Base-by-base conservation (phyloP, 1,140 invertebrate genomes). In the Holcopasites calliopsidis region DNA sequence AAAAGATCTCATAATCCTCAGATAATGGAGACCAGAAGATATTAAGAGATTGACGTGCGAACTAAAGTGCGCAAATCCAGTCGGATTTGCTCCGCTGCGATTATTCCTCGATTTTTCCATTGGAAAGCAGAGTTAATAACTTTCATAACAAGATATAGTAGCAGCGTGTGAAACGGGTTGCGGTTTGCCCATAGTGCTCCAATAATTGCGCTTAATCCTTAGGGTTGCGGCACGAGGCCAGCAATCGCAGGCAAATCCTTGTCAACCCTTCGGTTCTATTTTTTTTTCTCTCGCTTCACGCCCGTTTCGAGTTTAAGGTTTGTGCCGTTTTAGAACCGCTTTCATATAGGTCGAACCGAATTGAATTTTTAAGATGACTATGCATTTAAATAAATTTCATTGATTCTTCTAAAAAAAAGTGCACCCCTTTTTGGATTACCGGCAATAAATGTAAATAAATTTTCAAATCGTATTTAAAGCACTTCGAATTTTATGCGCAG, bases 201-300 rank as follows among this genome's bases (percentile, higher is more conserved):
- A 90, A 89, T 90, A 90, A 90, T 91, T 91, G 89, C 85, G 72
- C 84, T 83, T 92, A 92, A 92, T 90, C 90, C 90, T 77, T 79
- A 73, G 87, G 89, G 86, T 88, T 84, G 78, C 76, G 76, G 60
- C 85, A 88, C 85, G 85, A 84, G 86, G 71, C 82, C 35, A 57
- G 49, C 50, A 69, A 77, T 79, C 77, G 54, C 40, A 50, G 70
- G 72, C 77, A 82, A 82, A 87, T 84, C 85, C 77, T 54, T 52
- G 44, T 75, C 61, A 85, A 85, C 83, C 80, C 85, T 78, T 70
- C 57, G 77, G 64, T 57, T 21, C 54, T 40, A 44, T 31, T 65
- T 66, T 64, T 76, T 69, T 61, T 52, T 42, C n/a, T 77, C 85
- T 81, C 44, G 84, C 75, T 81, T 61, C 44, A 70, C n/a, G 76